Percentiles rank a stretch among this genome's conserved stretches.
These are phyloP conservation scores for Macaria liturata DNA, from an alignment of 2,888 invertebrate genomes.

Conservation along the genomic window DNA sequence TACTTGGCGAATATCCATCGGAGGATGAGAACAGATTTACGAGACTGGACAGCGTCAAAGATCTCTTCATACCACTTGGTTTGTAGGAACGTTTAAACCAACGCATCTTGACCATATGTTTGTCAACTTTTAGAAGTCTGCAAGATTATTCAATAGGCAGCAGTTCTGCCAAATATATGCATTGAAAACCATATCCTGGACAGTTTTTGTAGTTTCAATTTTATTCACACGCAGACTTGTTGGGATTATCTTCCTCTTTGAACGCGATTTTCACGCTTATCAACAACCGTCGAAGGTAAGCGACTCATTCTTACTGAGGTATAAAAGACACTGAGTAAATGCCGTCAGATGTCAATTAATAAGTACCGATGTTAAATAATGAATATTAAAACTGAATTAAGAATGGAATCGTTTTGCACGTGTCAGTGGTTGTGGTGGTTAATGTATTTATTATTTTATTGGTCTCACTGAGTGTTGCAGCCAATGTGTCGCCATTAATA, in stretches of 20 bases:
- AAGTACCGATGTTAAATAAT: constrained; percentile 37
- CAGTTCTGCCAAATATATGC: too few relatives aligned
- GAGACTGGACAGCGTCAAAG: constrained; percentile 36
- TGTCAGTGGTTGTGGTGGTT: constrained; percentile 28
- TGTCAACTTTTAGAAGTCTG: too few relatives aligned
- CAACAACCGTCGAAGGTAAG: constrained; percentile 23
- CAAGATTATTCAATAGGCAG: too few relatives aligned
- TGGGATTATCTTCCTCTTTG: neutral
- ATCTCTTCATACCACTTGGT: constrained; percentile 30
- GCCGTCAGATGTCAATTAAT: constrained; percentile 38
- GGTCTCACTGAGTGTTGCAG: too few relatives aligned
- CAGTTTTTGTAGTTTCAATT: too few relatives aligned
- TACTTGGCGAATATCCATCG: constrained; percentile 48
- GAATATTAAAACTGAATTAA: constrained; percentile 52
- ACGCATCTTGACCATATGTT: constrained; percentile 11
- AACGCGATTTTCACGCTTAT: constrained; percentile 6
- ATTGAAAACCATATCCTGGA: too few relatives aligned
- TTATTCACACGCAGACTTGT: too few relatives aligned
- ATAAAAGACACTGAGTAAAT: constrained; percentile 25
- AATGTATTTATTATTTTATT: too few relatives aligned
- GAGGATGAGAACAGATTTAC: constrained; percentile 35
- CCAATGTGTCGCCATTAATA: too few relatives aligned
- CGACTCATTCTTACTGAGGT: constrained; percentile 17
- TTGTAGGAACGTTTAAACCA: neutral
- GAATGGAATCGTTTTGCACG: constrained; percentile 40